Evolutionary conservation across 2,113 vertebrate genomes (phyloP).

Genomic region (Bagarius yarrelli): DNA sequence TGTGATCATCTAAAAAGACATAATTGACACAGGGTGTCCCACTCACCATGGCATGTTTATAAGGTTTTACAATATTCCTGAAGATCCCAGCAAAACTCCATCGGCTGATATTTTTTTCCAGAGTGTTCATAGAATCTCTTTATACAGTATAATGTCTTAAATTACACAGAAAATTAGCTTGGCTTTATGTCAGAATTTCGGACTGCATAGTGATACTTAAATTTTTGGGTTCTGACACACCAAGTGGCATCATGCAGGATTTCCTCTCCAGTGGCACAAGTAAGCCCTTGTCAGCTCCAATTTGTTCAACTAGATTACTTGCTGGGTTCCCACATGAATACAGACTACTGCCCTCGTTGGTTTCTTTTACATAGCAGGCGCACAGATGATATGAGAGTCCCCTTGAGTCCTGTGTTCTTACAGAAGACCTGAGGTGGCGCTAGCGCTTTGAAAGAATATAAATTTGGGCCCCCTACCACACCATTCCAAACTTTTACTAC

Average conservation of each 20-base stretch:
- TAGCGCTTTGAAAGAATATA: too few species aligned
- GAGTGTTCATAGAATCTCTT: neutral
- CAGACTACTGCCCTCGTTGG: neutral
- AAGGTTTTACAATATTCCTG: neutral
- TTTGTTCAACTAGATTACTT: conserved; percentile 11
- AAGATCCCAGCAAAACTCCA: neutral
- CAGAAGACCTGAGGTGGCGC: too few species aligned
- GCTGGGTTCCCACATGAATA: neutral
- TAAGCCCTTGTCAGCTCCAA: conserved; percentile 9
- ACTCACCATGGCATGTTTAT: neutral
- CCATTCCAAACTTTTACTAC: too few species aligned
- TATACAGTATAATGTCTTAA: neutral
- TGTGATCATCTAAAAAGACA: too few species aligned
- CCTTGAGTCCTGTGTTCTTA: neutral
- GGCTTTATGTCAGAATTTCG: neutral
- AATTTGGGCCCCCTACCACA: too few species aligned
- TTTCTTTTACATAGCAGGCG: neutral
- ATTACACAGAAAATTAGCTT: neutral
- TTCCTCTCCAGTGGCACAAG: neutral
- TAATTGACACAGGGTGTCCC: too few species aligned
- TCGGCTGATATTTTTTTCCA: neutral
- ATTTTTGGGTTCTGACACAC: neutral
- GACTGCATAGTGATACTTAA: neutral
- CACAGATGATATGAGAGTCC: neutral
- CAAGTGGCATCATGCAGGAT: neutral